Evolutionary conservation across 2,797 vertebrate species (phyloP), one percentile per base, ranked within the genome.

Genomic region (Manis pentadactyla): DNA sequence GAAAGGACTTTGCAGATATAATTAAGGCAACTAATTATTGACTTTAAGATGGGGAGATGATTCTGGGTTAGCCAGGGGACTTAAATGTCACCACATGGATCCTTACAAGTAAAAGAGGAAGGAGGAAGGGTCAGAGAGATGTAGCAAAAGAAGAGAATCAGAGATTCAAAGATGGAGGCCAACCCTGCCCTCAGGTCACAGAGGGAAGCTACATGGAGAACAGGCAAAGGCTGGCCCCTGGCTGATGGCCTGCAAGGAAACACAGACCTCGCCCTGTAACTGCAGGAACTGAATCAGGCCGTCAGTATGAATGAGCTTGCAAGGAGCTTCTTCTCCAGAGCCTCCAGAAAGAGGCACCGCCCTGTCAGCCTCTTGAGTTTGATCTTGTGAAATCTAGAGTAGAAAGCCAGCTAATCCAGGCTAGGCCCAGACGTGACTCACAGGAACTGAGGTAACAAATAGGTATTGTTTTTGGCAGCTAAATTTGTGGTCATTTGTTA

Each of bases 161-260:
- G n/a, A 42, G 14, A 59, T 4, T 59, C 7, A 46, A 25, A 87
- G 7, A 25, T n/a, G 27, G 31, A 49, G 21, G 12, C 13, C 19
- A 6, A 25, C 7, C 15, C 4, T 4, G 78, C 0, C 2, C n/a
- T 53, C 9, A 51, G 1, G 12, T 29, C 6, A 12, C 25, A 29
- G 25, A 78, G 23, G 27, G 23, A 78, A 15, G 14, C 8, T 0
- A 37, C 12, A 18, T 17, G 11, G 46, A 90, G 34, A 82, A 39
- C 8, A 29, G 18, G 10, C 14, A 83, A 34, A 63, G 2, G 3
- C 11, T 63, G 19, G 4, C 12, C 29, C 10, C 7, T 29, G 19
- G 5, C 23, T 14, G 1, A 27, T 18, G 37, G 34, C 7, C 23
- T 14, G 19, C 3, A 68, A 14, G 7, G 42, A 66, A 93, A n/a